phyloP scores from a whole-genome alignment of 2,113 vertebrate species.

The Ciconia stormi region DNA sequence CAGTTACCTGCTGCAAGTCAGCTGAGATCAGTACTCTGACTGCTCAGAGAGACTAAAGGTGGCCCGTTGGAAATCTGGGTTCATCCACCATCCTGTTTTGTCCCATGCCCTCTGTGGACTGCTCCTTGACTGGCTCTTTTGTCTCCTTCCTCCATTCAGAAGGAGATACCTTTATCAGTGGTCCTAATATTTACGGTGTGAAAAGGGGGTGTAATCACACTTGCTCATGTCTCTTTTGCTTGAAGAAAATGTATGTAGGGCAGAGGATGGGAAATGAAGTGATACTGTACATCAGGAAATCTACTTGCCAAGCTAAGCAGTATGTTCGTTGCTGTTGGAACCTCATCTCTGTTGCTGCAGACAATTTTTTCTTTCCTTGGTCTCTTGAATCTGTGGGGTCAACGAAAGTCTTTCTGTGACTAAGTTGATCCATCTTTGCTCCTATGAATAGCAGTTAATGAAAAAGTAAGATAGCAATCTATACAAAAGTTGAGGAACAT shows the following conservation, averaged over 20 bases:
- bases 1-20: neutral
- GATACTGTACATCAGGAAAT: neutral
- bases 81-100: neutral
- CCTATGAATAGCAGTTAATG: neutral
- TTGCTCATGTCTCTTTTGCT: neutral
- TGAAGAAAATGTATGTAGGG: neutral
- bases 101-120: neutral
- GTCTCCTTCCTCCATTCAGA: neutral
- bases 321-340: neutral
- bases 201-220: neutral
- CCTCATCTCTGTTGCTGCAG: neutral
- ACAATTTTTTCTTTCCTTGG: neutral
- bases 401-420: neutral
- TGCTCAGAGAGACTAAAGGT: neutral
- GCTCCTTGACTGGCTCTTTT: neutral
- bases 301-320: neutral
- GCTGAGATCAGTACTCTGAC: neutral
- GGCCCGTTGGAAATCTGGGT: neutral
- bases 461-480: conserved; percentile 3
- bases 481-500: neutral
- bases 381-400: neutral
- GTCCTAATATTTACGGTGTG: neutral
- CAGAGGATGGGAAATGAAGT: neutral
- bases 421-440: neutral
- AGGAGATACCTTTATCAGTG: neutral